Evolutionary conservation across 2,797 vertebrate species (phyloP), one percentile per base, ranked within the genome.

Genomic region (Xiphorhynchus erythropygius): DNA sequence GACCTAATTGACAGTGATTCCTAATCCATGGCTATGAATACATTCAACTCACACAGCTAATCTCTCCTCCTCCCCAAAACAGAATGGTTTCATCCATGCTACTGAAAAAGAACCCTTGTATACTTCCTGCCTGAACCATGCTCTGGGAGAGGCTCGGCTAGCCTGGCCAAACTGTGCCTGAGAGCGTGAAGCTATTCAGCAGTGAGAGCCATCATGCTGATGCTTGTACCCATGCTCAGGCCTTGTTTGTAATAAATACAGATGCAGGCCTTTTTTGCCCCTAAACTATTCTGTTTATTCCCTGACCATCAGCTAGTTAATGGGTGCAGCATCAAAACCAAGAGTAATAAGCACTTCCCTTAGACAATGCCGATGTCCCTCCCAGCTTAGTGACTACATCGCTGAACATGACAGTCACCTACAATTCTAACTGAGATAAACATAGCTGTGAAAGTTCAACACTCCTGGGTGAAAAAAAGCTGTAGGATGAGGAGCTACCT

Each of bases 321-420:
- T n/a, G 42, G 10, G 15, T 73, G 12, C 4, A 60, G 13, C n/a
- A 47, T 24, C 53, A 78, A 71, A 92, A 87, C 44, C 17, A 19
- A 32, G 14, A 89, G 12, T 10, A 62, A 50, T 30, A 57, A 70
- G 3, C 21, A 21, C 52, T 69, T 78, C 49, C 47, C 22, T 39
- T 33, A 19, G 18, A 25, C 21, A 70, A 25, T 0, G 0, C n/a
- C 9, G 11, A 28, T 12, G 24, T 13, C 4, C 5, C n/a, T 82
- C 84, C 9, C n/a, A 71, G 33, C 11, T 62, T n/a, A 71, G 24
- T 46, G 47, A 24, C 60, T 33, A 12, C 49, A 32, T 74, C 35
- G 59, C n/a, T 46, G 25, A 39, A 67, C 1, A 1, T 13, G 13
- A 25, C 5, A 3, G 67, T 73, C n/a, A 64, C 39, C 49, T n/a